Evolutionary conservation across 2,797 vertebrate genomes (phyloP), one percentile per base, ranked within the genome.

Genomic region (Falco novaeseelandiae): DNA sequence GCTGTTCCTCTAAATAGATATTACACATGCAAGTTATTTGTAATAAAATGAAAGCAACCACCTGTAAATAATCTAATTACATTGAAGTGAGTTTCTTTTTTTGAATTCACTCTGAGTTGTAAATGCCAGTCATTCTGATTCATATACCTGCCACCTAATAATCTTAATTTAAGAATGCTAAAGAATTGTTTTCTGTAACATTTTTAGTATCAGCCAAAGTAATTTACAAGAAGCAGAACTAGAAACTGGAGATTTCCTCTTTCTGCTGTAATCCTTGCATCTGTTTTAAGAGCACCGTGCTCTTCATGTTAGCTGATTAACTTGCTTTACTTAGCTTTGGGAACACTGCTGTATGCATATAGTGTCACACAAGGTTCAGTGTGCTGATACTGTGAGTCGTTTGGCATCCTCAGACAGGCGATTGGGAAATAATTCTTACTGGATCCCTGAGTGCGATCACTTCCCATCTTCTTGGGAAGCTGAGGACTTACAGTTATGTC

Each of bases 371-470:
- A 19, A 61, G 25, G 32, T 42, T 44, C 55, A 25, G 1, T 3
- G 42, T n/a, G 36, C 22, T 34, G 6, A 30, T 36, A 20, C 9
- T 5, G 0, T 54, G 58, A 13, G 14, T 13, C 16, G 2, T 19
- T 38, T 79, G 49, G 23, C 23, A 61, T 62, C 23, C 38, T 78
- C 10, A 51, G 49, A 15, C 10, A 32, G 70, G 18, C 12, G 34
- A 49, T 61, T 7, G 23, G 34, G 61, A 8, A 44, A 30, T 29
- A 15, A 48, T 18, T 48, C 44, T 54, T 90, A 34, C 32, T 70
- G 49, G 15, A 58, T 49, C 21, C 34, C 34, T 6, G 7, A 27
- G 19, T 38, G 29, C 0, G 1, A 6, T 25, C 2, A 0, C 14
- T 38, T 76, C 36, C 29, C 32, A 62, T 8, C 16, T 8, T 57